These are phyloP conservation scores for Hirtodrosophila histrioides DNA, from an alignment of 2,888 invertebrate species.

Conservation along the genomic window DNA sequence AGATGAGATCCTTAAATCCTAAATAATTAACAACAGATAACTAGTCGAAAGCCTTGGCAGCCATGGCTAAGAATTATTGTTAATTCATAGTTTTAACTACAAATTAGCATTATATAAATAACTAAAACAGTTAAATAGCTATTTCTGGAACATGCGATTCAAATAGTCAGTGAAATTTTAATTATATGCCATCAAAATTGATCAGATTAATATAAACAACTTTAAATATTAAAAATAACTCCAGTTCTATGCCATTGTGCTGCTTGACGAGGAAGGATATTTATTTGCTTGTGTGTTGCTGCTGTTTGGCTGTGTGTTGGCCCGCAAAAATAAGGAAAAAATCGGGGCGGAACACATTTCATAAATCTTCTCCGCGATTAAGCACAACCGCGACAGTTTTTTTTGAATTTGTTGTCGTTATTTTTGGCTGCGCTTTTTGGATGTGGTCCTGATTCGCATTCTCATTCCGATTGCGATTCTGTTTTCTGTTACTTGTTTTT, in stretches of 20 bases:
- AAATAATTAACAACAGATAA: no score
- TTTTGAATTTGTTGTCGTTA: slow-evolving; percentile 52
- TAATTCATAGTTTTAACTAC: no score
- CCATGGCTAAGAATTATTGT: no score
- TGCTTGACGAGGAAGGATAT: slow-evolving; percentile 34
- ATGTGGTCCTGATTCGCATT: slow-evolving; percentile 1
- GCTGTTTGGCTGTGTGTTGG: slow-evolving; percentile 24
- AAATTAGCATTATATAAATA: no score
- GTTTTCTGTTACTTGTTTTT: not conserved
- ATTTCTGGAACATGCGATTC: no score
- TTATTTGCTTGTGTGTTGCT: slow-evolving; percentile 52
- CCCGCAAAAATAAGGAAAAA: slow-evolving; percentile 33
- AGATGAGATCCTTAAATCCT: not conserved
- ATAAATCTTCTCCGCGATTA: slow-evolving; percentile 74
- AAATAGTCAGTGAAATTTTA: not conserved
- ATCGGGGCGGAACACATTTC: slow-evolving; percentile 63
- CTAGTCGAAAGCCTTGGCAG: no score
- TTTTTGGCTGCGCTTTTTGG: slow-evolving; percentile 47
- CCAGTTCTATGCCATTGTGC: slow-evolving; percentile 47
- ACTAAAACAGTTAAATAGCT: not conserved
- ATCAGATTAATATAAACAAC: slow-evolving; percentile 5
- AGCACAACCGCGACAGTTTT: slow-evolving; percentile 54
- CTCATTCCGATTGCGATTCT: not conserved
- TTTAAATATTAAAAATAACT: not conserved
- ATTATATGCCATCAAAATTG: not conserved